Conservation (phyloP, 2,797 vertebrate genomes). For the Tokudaia tokunoshimensis region DNA sequence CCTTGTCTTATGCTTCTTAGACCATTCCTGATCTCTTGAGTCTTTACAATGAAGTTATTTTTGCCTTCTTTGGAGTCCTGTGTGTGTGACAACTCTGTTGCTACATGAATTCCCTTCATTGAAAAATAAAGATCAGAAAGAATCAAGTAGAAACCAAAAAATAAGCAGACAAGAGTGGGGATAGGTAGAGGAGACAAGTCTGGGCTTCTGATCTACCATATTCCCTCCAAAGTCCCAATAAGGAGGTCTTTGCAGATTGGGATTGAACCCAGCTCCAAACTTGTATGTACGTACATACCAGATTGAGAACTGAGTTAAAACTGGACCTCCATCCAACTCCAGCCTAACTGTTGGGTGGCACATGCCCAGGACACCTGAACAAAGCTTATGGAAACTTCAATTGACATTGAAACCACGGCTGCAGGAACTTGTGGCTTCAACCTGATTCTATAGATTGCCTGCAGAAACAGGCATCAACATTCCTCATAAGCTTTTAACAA, state of each 20-base stretch:
- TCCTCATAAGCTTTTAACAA: conserved; percentile 18
- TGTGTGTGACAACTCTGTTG: too few relatives aligned
- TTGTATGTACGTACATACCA: neutral
- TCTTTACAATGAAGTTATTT: neutral
- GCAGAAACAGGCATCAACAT: neutral
- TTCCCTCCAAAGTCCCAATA: neutral
- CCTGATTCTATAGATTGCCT: neutral
- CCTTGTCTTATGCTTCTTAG: neutral
- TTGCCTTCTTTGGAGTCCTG: neutral
- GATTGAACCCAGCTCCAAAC: neutral
- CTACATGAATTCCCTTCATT: too few relatives aligned
- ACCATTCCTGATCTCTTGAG: neutral
- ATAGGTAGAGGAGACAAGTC: neutral
- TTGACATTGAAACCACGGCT: neutral
- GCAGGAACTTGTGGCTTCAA: neutral
- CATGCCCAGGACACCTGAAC: neutral
- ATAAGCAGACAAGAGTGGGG: too few relatives aligned
- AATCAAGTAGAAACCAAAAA: too few relatives aligned
- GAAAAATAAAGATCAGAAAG: too few relatives aligned
- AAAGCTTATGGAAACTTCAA: conserved; percentile 30
- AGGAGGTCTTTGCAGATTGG: conserved; percentile 18
- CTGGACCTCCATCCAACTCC: neutral
- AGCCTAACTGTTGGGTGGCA: neutral
- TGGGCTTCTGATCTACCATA: neutral
- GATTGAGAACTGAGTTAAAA: conserved; percentile 31